These are phyloP conservation scores for Euura lappo DNA, from an alignment of 1,140 invertebrate species.

Conservation along the genomic window DNA sequence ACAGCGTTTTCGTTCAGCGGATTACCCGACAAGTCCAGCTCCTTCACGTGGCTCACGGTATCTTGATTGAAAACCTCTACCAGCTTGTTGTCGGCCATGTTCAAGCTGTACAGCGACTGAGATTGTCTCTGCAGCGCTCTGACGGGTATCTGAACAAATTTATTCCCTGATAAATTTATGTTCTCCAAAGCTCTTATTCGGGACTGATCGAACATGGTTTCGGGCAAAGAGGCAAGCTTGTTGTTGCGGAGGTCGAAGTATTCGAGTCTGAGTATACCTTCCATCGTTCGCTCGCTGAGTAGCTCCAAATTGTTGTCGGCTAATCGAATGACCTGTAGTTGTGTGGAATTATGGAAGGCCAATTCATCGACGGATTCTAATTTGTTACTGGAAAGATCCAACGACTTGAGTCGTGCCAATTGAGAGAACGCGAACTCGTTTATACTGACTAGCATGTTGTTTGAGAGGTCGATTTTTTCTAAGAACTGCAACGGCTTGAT, in stretches of 20 bases:
- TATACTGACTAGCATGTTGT: constrained; percentile 77
- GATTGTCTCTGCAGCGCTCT: constrained; percentile 82
- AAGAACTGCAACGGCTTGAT: constrained; percentile 77
- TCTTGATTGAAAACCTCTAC: constrained; percentile 81
- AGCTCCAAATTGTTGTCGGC: constrained; percentile 76
- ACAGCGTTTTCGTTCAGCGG: constrained; percentile 77
- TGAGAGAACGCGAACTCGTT: constrained; percentile 86
- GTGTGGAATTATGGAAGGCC: constrained; percentile 89
- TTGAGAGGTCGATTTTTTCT: constrained; percentile 75
- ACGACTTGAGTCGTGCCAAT: constrained; percentile 70
- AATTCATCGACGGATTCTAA: constrained; percentile 83
- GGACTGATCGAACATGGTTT: constrained; percentile 82
- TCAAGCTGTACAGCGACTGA: constrained; percentile 78
- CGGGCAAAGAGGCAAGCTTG: constrained; percentile 74
- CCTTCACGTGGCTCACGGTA: constrained; percentile 86
- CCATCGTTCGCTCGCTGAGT: constrained; percentile 80
- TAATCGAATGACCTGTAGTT: constrained; percentile 82
- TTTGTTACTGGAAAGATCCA: constrained; percentile 76
- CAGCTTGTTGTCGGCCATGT: constrained; percentile 81
- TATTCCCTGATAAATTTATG: constrained; percentile 80
- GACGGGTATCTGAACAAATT: constrained; percentile 79
- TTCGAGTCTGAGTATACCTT: constrained; percentile 79
- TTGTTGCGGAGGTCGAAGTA: constrained; percentile 79
- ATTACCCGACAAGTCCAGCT: constrained; percentile 86
- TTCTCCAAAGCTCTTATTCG: constrained; percentile 81